phyloP scores from a whole-genome alignment of 2,888 invertebrate species.

The Drosophila anomalata region DNA sequence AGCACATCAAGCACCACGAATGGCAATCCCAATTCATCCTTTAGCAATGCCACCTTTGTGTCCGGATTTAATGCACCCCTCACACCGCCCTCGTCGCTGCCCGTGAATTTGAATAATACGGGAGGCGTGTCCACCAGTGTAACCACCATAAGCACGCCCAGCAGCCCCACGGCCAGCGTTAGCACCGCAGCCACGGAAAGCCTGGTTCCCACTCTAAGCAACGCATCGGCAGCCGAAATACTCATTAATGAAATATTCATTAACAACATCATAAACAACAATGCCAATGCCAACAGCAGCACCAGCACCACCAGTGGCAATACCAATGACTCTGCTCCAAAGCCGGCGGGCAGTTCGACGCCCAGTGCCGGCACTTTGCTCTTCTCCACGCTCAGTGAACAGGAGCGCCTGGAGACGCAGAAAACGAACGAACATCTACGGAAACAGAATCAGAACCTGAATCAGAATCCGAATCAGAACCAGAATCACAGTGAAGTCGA shows the following conservation, averaged over 20 bases:
- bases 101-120: constrained; percentile 59
- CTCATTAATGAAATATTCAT: constrained; percentile 83
- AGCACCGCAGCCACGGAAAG: constrained; percentile 45
- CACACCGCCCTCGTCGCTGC: constrained; percentile 61
- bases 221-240: constrained; percentile 82
- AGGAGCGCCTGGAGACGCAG: constrained; percentile 78
- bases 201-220: constrained; percentile 66
- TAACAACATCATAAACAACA: constrained; percentile 82
- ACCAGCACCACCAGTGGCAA: constrained; percentile 36
- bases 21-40: constrained; percentile 51
- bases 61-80: constrained; percentile 73
- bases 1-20: constrained; percentile 51
- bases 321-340: constrained; percentile 50
- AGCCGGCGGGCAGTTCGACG: constrained; percentile 46
- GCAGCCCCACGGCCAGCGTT: constrained; percentile 53
- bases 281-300: constrained; percentile 47
- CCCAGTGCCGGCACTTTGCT: constrained; percentile 79
- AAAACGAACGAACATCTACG: constrained; percentile 41
- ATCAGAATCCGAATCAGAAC: constrained; percentile 51
- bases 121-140: constrained; percentile 56
- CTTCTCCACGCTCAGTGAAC: constrained; percentile 81
- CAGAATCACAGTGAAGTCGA: constrained; percentile 65
- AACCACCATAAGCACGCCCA: constrained; percentile 61
- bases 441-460: constrained; percentile 37
- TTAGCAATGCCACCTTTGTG: constrained; percentile 77